phyloP scores from a whole-genome alignment of 2,797 vertebrate species.

The Siniperca scherzeri region DNA sequence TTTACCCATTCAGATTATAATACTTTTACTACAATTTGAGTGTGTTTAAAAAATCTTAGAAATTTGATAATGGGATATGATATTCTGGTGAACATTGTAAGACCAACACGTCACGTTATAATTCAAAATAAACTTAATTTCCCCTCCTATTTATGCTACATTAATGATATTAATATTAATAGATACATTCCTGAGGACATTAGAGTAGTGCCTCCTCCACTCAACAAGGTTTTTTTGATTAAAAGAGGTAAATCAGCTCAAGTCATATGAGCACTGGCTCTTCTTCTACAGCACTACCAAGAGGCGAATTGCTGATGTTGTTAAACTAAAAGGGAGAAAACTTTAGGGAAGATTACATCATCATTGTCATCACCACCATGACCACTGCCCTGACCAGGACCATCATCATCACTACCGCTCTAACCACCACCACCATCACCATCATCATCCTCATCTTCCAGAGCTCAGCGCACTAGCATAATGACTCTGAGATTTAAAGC shows the following conservation, averaged over 20 bases:
- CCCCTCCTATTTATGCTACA: slow-evolving; percentile 2
- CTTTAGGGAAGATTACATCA: slow-evolving; percentile 50
- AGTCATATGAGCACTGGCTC: slow-evolving; percentile 1
- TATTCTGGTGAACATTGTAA: slow-evolving; percentile 16
- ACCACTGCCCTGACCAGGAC: slow-evolving; percentile 53
- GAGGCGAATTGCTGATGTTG: slow-evolving; percentile 16
- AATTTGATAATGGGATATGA: background rate
- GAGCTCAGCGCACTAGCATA: slow-evolving; percentile 42
- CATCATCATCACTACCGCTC: slow-evolving; percentile 33
- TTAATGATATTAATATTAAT: slow-evolving; percentile 47
- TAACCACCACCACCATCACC: slow-evolving; percentile 50
- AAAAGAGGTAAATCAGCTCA: slow-evolving; percentile 39
- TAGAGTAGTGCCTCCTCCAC: background rate
- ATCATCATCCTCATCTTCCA: slow-evolving; percentile 37
- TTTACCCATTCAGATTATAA: background rate
- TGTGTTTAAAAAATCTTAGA: background rate
- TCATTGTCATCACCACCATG: slow-evolving; percentile 47
- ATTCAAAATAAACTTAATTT: slow-evolving; percentile 43
- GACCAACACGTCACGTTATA: slow-evolving; percentile 1
- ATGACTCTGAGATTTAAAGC: slow-evolving; percentile 57
- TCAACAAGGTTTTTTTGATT: slow-evolving; percentile 32
- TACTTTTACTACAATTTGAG: background rate
- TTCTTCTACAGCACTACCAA: slow-evolving; percentile 4
- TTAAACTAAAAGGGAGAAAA: slow-evolving; percentile 42
- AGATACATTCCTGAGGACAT: slow-evolving; percentile 26